phyloP scores from a whole-genome alignment of 1,140 invertebrate genomes.

The Colletes gigas region DNA sequence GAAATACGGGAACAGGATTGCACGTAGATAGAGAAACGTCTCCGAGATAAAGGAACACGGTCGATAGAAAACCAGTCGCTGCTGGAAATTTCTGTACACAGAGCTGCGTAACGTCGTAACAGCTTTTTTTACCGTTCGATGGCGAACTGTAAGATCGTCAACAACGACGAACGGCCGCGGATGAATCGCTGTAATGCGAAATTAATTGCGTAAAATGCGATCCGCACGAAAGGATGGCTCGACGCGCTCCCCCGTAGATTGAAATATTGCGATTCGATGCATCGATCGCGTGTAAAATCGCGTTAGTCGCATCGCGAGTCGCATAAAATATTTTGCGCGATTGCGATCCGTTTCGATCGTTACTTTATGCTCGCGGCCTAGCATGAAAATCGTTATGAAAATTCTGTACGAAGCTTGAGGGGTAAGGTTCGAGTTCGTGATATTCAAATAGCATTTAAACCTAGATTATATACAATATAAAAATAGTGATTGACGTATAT shows the following conservation, averaged over 20 bases:
- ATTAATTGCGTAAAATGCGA: not conserved
- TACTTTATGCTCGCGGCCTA: not conserved
- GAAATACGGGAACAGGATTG: not conserved
- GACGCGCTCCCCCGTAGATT: not conserved
- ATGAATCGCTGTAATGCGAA: not conserved
- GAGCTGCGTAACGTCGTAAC: not conserved
- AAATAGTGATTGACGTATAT: too few species aligned
- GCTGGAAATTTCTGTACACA: conserved; percentile 7
- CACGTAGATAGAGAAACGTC: not conserved
- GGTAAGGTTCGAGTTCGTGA: too few species aligned
- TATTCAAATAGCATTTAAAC: too few species aligned
- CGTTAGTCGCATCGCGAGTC: not conserved
- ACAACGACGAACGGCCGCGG: not conserved
- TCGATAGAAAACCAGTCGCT: conserved; percentile 34
- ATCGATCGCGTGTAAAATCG: not conserved
- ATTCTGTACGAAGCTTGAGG: not conserved
- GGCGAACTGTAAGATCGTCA: too few species aligned
- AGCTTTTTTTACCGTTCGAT: not conserved
- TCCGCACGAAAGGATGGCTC: not conserved
- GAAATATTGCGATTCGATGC: not conserved
- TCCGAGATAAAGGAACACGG: conserved; percentile 24
- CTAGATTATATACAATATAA: too few species aligned
- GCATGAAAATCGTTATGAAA: not conserved
- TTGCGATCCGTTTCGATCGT: not conserved
- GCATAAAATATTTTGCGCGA: conserved; percentile 7